Base-by-base conservation (phyloP, 2,888 invertebrate genomes). In the Nipponacmea schrenckii region DNA sequence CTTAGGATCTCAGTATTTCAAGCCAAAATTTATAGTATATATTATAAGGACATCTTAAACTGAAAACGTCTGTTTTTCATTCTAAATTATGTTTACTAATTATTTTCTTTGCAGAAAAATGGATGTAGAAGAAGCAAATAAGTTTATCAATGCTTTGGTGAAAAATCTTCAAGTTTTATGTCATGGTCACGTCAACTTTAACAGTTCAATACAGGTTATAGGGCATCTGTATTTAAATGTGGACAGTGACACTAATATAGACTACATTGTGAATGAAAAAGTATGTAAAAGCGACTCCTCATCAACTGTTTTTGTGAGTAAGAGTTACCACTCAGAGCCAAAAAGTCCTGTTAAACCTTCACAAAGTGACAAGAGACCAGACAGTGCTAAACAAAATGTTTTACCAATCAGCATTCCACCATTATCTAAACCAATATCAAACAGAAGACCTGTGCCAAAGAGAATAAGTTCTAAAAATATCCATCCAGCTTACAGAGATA, bases 151-250 rank as follows among this genome's bases (percentile, higher is more conserved):
- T 56, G 56, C 56, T 56, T 56, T 56, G 56, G 56, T 56, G 2
- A 56, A 56, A 56, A 56, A 56, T 56, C 56, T 56, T 10, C 56
- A 56, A 56, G 56, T 56, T 24, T 56, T 56, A 56, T 56, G 56
- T 20, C 56, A 56, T 17, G 56, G 56, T 24, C 56, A 56, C 20
- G 56, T 56, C 5, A 56, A 56, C 24, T 56, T 56, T 7, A 56
- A 56, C 14, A 56, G 3, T 24, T 56, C 56, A 24, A 56, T 56
- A 24, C 56, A 56, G 20, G 56, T 56, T 3, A 56, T 56, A 3
- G 56, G 56, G n/a, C 56, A 56, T 56, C 14, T 56, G 20, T 56
- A 56, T 4, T 56, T 56, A 56, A 56, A 56, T 1, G 56, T 56
- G 2, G 56, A 56, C 56, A 56, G 56, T 3, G 10, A 56, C 14